Percentiles rank a stretch among this genome's conserved stretches.
Conservation (phyloP, 2,113 vertebrate genomes). For the Silurus meridionalis region DNA sequence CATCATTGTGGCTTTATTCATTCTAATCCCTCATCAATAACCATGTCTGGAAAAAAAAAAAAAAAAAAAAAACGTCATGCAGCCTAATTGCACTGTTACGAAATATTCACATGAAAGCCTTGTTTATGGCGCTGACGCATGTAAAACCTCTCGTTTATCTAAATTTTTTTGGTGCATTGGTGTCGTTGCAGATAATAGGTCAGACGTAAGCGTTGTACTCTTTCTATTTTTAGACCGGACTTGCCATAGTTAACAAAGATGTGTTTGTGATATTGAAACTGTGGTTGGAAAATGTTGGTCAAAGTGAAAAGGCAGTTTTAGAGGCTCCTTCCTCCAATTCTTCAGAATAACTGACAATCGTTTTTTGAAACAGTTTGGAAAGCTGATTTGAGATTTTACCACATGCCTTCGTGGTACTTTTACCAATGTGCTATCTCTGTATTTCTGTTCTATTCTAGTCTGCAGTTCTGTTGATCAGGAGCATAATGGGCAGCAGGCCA, state of each 20-base stretch:
- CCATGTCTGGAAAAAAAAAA: background rate
- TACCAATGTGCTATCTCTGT: background rate
- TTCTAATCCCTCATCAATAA: background rate
- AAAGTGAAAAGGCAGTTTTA: conserved; percentile 34
- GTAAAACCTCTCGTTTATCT: background rate
- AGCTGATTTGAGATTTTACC: background rate
- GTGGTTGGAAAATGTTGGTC: conserved; percentile 53
- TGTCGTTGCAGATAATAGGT: conserved; percentile 19
- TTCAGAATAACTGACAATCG: background rate
- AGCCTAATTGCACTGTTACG: background rate
- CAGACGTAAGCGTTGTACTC: conserved; percentile 22
- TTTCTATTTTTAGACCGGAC: conserved; percentile 46
- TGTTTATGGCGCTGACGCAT: conserved; percentile 8
- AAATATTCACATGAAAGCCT: background rate
- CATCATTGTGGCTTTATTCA: background rate
- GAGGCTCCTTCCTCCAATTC: conserved; percentile 28
- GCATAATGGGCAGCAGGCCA: conserved; percentile 55
- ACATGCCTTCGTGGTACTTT: background rate
- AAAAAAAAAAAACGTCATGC: background rate
- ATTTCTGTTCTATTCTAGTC: conserved; percentile 5
- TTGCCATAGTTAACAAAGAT: conserved; percentile 2
- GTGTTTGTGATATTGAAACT: conserved; percentile 40
- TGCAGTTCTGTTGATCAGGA: conserved; percentile 20
- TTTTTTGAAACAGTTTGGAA: background rate
- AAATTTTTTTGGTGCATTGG: background rate